Conservation (phyloP, 1,140 invertebrate species). For the Polypedilum vanderplanki region DNA sequence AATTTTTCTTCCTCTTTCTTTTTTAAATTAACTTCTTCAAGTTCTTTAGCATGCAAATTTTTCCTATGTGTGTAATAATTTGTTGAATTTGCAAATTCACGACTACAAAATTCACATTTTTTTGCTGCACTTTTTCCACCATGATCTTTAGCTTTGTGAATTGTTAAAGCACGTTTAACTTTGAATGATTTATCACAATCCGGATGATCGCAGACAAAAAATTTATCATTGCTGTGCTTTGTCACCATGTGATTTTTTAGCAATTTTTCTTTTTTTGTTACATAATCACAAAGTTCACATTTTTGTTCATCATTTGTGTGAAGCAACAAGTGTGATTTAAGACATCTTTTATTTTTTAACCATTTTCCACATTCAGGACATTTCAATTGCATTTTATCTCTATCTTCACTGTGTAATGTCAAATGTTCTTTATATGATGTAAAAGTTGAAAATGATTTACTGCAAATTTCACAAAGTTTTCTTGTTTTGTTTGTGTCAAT, state of each 20-base stretch:
- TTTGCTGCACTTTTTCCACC: neutral
- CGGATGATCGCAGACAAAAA: conserved; percentile 10
- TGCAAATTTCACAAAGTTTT: conserved; percentile 29
- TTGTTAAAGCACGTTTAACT: conserved; percentile 30
- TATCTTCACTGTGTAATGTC: neutral
- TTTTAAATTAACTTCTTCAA: neutral
- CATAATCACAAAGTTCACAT: conserved; percentile 29
- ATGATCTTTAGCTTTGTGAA: conserved; percentile 28
- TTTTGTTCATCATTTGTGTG: neutral
- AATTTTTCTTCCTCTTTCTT: conserved; percentile 20
- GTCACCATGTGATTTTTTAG: conserved; percentile 29
- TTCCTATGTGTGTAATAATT: conserved; percentile 31
- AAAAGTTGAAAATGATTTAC: conserved; percentile 27
- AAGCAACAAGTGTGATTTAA: conserved; percentile 30
- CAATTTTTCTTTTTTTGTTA: conserved; percentile 28
- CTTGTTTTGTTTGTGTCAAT: neutral
- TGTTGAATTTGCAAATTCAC: conserved; percentile 28
- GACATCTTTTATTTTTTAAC: conserved; percentile 27
- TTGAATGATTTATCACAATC: conserved; percentile 28
- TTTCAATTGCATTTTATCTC: conserved; percentile 29
- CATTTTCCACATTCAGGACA: conserved; percentile 29
- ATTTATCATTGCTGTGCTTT: neutral
- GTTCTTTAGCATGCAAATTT: conserved; percentile 29
- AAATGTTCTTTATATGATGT: conserved; percentile 29
- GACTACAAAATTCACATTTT: conserved; percentile 27